Conservation (phyloP, 2,888 invertebrate species). For the Xylota sylvarum region DNA sequence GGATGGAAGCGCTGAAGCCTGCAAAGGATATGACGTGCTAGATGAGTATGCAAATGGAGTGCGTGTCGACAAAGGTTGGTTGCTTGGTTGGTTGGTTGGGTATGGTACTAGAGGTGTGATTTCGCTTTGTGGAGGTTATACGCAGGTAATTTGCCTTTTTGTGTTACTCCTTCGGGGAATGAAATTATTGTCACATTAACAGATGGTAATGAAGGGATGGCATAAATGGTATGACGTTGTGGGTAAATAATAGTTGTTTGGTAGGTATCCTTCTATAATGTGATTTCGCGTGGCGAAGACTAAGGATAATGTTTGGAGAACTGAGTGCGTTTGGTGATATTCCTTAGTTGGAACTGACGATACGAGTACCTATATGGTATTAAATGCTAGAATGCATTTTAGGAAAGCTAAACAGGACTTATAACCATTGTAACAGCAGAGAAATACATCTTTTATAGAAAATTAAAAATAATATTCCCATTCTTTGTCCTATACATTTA, state of each 20-base stretch:
- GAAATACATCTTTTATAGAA: no score
- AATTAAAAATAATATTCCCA: no score
- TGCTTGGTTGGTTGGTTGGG: background rate
- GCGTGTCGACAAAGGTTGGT: slow-evolving; percentile 30
- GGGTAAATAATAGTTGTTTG: background rate
- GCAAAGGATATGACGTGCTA: slow-evolving; percentile 54
- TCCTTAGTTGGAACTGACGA: no score
- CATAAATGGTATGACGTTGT: background rate
- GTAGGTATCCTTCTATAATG: background rate
- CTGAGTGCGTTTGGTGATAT: background rate
- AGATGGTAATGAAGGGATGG: slow-evolving; percentile 26
- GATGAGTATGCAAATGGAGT: slow-evolving; percentile 57
- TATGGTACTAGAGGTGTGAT: slow-evolving; percentile 20
- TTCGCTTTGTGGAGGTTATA: slow-evolving; percentile 36
- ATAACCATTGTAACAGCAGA: no score
- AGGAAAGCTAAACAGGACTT: no score
- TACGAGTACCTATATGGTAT: no score
- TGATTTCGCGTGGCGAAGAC: background rate
- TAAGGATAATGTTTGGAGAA: background rate
- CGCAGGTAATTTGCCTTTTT: slow-evolving; percentile 46
- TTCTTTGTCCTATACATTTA: no score
- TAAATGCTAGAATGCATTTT: no score
- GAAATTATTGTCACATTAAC: slow-evolving; percentile 59
- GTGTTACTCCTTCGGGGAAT: slow-evolving; percentile 32
- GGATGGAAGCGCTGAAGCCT: slow-evolving; percentile 24